Evolutionary conservation across 2,797 vertebrate genomes (phyloP).

Genomic region (Allobates femoralis): DNA sequence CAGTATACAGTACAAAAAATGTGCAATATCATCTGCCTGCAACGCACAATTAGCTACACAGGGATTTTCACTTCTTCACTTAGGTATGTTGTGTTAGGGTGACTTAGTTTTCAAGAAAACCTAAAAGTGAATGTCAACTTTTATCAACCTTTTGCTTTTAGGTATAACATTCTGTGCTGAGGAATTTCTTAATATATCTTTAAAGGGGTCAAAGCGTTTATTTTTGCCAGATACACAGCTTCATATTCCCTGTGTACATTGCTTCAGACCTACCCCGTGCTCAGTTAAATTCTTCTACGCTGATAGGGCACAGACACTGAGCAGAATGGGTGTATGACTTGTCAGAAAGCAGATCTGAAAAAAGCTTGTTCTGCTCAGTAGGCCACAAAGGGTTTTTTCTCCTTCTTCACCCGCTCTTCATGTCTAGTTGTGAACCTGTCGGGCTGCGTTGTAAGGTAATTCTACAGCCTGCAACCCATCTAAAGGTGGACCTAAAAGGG

Average conservation of each 20-base stretch:
- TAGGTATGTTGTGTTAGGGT: background rate
- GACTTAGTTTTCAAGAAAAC: background rate
- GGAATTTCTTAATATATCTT: background rate
- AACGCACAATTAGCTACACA: conserved; percentile 32
- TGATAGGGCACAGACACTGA: too few species aligned
- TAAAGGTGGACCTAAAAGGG: too few species aligned
- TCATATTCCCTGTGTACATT: background rate
- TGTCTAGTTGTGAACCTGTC: too few species aligned
- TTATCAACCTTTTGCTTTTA: background rate
- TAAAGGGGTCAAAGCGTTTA: background rate
- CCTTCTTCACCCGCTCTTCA: too few species aligned
- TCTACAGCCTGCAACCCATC: too few species aligned
- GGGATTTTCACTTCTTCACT: background rate
- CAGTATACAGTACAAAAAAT: conserved; percentile 32
- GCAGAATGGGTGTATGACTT: too few species aligned
- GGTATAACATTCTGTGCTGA: background rate
- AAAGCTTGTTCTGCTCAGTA: too few species aligned
- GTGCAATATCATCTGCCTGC: conserved; percentile 35
- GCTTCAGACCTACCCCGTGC: too few species aligned
- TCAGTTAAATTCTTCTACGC: too few species aligned
- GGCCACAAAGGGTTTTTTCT: too few species aligned
- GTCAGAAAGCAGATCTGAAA: too few species aligned
- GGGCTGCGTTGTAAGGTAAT: too few species aligned
- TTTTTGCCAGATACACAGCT: background rate
- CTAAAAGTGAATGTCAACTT: background rate